Evolutionary conservation across 2,888 invertebrate species (phyloP).

Genomic region (Oconnorella tubifera): DNA sequence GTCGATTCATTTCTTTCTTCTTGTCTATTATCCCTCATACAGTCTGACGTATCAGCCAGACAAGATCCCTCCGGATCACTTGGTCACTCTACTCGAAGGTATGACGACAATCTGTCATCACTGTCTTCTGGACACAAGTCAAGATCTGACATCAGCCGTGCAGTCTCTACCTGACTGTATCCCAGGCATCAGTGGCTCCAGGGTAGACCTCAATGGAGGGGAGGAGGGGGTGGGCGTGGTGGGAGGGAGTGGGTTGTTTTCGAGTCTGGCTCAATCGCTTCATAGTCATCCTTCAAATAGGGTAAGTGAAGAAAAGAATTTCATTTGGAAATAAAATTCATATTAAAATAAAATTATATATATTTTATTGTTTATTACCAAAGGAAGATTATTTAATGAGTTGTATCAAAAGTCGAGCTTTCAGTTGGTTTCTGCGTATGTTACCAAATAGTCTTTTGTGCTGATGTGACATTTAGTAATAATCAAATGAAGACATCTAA

Average conservation of each 20-base stretch:
- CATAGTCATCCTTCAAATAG: too few species aligned
- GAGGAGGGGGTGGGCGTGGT: not conserved
- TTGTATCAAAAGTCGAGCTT: too few species aligned
- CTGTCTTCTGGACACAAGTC: slow-evolving; percentile 66
- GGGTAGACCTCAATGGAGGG: not conserved
- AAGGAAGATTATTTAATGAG: too few species aligned
- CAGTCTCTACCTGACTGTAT: not conserved
- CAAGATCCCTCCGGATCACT: slow-evolving; percentile 65
- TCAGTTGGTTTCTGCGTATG: too few species aligned
- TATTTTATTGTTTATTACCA: too few species aligned
- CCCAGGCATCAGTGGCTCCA: not conserved
- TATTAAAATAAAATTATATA: too few species aligned
- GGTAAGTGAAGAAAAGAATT: too few species aligned
- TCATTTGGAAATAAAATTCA: too few species aligned
- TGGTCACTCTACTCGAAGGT: slow-evolving; percentile 73
- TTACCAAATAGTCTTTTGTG: too few species aligned
- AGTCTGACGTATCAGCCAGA: slow-evolving; percentile 13
- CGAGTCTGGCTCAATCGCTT: not conserved
- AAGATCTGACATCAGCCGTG: not conserved
- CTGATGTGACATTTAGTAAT: too few species aligned
- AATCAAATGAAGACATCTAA: too few species aligned
- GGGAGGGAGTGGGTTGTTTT: not conserved
- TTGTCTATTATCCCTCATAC: not conserved
- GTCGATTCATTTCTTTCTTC: not conserved
- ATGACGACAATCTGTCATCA: slow-evolving; percentile 76